Base-by-base conservation (phyloP, 2,113 vertebrate genomes). In the Crocuta crocuta region DNA sequence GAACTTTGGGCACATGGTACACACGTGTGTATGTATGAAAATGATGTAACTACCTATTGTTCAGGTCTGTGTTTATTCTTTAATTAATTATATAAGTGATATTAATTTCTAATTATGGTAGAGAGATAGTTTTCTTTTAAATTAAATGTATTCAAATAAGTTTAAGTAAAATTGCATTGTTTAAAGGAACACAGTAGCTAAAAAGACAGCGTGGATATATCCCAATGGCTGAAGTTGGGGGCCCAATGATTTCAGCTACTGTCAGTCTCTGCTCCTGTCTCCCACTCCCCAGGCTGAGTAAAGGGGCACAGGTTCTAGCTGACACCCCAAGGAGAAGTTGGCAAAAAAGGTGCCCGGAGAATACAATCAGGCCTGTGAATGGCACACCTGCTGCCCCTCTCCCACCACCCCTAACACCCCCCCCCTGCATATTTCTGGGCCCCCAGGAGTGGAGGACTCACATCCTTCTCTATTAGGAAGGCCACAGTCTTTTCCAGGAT, bases 401-500 rank as follows among this genome's bases (percentile, higher is more conserved):
- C 2, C 21, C n/a, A 0, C 35, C n/a, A 0, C 31, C 53, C 53
- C 53, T 55, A 17, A 15, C 31, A 13, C 23, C 17, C 21, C 33
- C 21, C 33, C 65, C 31, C 23, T 21, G 21, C 55, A 55, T 80
- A 50, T 16, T 24, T 71, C 58, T 26, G 70, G 74, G 50, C 16
- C 8, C n/a, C 35, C 15, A 26, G 15, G 74, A 5, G 3, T 3
- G 3, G 17, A 50, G 0, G 7, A 96, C 97, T 98, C 61, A 97
- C 97, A 2, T 28, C 0, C 0, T 2, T 10, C 66, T 93, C 3
- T 10, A 94, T 1, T 28, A 96, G 0, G 8, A 0, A 0, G 33
- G 28, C 31, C 33, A 85, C 1, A 0, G 4, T 0, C 0, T 1
- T 11, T 1, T 13, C 6, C 68, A 95, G 5, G 0, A 3, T 0